phyloP scores from a whole-genome alignment of 53 echinoderm and acorn worm species.

The Echinarachnius parma region DNA sequence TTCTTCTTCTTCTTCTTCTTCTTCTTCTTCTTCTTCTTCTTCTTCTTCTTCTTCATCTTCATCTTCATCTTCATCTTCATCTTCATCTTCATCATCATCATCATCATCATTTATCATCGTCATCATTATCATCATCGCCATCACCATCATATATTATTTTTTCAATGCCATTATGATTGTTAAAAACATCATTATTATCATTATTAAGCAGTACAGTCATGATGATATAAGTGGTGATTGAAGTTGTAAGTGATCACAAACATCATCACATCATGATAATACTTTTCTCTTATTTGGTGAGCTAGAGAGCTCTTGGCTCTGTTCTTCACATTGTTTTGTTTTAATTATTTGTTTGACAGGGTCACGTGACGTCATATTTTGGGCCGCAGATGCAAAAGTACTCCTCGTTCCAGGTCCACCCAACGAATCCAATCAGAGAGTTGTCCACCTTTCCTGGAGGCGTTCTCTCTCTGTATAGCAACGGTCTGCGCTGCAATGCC shows the following conservation, averaged over 20 bases:
- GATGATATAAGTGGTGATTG: not conserved
- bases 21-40: conserved; percentile 34
- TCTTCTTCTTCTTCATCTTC: conserved; percentile 23
- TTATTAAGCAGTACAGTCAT: not conserved
- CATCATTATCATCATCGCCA: not conserved
- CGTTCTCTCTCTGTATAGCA: conserved; percentile 70
- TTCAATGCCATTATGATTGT: not conserved
- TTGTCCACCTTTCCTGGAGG: conserved; percentile 81
- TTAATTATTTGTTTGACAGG: no score
- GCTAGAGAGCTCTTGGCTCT: no score
- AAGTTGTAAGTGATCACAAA: not conserved
- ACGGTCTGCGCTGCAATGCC: conserved; percentile 82
- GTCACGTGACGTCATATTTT: conserved; percentile 91
- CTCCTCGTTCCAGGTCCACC: conserved; percentile 95
- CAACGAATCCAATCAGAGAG: conserved; percentile 66
- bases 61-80: conserved; percentile 17
- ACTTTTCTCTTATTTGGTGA: no score
- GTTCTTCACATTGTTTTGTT: no score
- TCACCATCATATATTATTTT: no score
- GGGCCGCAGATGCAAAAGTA: conserved; percentile 98
- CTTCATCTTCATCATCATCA: not conserved
- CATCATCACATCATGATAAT: no score
- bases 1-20: conserved; percentile 25
- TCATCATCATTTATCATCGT: not conserved
- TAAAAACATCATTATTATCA: not conserved